phyloP scores from a whole-genome alignment of 64 coral and sea anemone genomes.

The Stichodactyla helianthus region DNA sequence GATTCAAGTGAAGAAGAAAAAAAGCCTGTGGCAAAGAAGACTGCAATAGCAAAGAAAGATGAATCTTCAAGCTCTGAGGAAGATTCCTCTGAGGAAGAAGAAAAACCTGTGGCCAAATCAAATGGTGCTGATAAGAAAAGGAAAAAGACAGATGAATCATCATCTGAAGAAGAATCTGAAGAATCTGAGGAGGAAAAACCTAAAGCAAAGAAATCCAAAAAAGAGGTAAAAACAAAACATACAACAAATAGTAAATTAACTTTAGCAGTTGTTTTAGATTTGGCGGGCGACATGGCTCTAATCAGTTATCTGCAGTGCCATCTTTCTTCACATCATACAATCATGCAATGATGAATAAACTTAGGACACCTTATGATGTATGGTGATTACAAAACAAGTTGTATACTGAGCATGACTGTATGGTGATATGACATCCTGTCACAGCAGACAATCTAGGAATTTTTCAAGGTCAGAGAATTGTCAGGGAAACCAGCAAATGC shows the following conservation, averaged over 20 bases:
- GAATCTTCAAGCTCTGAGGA: neutral
- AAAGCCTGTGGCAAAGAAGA: neutral
- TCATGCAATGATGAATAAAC: constrained; percentile 15
- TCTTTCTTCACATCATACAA: neutral
- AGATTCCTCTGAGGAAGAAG: neutral
- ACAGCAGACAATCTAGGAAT: no score
- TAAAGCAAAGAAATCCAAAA: neutral
- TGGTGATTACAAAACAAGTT: neutral
- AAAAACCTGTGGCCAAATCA: neutral
- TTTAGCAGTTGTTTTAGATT: no score
- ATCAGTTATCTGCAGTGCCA: no score
- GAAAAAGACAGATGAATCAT: neutral
- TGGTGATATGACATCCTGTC: no score
- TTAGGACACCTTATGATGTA: constrained; percentile 10
- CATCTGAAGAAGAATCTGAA: neutral
- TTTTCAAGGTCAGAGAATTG: no score
- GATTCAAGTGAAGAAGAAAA: constrained; percentile 15
- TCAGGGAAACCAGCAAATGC: no score
- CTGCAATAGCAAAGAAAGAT: neutral
- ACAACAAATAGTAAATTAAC: neutral
- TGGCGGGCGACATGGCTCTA: no score
- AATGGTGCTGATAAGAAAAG: constrained; percentile 4
- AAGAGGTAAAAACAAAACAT: neutral
- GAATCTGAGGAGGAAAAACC: neutral
- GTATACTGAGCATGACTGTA: neutral